phyloP scores from a whole-genome alignment of 2,888 invertebrate species.

The Digitonthophagus gazella region DNA sequence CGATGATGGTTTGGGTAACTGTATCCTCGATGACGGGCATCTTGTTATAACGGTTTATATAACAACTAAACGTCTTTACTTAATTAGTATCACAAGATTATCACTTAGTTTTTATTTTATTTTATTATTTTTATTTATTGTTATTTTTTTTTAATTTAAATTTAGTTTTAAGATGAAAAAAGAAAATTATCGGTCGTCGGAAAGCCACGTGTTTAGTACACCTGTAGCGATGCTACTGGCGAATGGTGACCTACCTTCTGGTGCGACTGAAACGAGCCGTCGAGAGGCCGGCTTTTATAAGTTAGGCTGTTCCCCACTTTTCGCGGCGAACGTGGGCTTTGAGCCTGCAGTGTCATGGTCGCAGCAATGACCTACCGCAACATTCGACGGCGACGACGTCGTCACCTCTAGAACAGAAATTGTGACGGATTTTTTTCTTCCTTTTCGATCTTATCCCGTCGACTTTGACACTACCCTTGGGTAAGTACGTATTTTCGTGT shows the following conservation, averaged over 20 bases:
- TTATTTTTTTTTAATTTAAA: background rate
- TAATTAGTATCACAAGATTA: background rate
- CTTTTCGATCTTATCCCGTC: background rate
- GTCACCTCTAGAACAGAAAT: background rate
- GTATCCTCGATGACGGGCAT: conserved; percentile 46
- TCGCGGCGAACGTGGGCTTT: background rate
- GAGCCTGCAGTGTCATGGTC: conserved; percentile 9
- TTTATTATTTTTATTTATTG: no score
- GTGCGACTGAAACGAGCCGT: conserved; percentile 4
- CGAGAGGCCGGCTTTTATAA: conserved; percentile 2
- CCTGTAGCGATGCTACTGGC: background rate
- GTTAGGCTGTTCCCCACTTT: conserved; percentile 1
- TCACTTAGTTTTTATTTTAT: no score
- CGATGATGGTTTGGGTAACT: conserved; percentile 43
- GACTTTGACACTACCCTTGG: background rate
- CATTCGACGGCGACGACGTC: background rate
- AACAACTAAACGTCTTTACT: background rate
- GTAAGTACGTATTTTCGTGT: background rate
- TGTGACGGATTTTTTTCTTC: background rate
- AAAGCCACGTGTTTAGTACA: background rate
- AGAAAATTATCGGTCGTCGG: background rate
- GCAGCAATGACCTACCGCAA: conserved; percentile 9
- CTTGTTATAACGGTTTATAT: conserved; percentile 22
- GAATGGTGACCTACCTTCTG: conserved; percentile 12
- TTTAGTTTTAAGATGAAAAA: background rate